These are phyloP conservation scores for Gallinago jamesoni DNA, from an alignment of 2,113 vertebrate species.

Conservation along the genomic window DNA sequence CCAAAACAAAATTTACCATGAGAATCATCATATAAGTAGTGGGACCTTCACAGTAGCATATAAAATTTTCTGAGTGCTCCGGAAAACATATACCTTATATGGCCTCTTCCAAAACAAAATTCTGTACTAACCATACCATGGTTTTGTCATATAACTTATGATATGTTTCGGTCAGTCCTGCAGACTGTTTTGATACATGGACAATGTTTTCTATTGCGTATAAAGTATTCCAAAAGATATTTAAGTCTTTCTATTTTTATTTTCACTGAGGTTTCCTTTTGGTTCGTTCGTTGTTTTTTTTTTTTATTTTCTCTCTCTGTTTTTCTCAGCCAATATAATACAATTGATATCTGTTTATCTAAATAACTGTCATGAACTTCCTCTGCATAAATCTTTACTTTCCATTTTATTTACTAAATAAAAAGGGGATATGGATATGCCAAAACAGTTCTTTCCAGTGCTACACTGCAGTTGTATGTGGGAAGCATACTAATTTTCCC, in stretches of 20 bases:
- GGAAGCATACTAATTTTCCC: constrained; percentile 42
- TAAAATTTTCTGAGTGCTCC: neutral
- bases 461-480: constrained; percentile 20
- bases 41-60: neutral
- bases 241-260: neutral
- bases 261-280: neutral
- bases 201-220: neutral
- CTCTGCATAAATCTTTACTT: neutral
- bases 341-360: neutral
- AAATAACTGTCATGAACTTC: neutral
- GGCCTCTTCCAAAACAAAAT: neutral
- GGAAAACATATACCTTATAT: neutral
- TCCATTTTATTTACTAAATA: constrained; percentile 13
- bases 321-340: neutral
- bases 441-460: constrained; percentile 13
- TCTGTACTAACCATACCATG: neutral
- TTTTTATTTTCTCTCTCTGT: neutral
- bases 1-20: neutral
- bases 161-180: neutral
- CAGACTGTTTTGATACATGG: neutral
- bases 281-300: neutral
- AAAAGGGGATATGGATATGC: neutral
- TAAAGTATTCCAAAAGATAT: neutral
- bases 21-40: neutral
- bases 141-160: neutral